These are phyloP conservation scores for Auanema freiburgensis DNA, from an alignment of 2,888 invertebrate species.

Conservation along the genomic window DNA sequence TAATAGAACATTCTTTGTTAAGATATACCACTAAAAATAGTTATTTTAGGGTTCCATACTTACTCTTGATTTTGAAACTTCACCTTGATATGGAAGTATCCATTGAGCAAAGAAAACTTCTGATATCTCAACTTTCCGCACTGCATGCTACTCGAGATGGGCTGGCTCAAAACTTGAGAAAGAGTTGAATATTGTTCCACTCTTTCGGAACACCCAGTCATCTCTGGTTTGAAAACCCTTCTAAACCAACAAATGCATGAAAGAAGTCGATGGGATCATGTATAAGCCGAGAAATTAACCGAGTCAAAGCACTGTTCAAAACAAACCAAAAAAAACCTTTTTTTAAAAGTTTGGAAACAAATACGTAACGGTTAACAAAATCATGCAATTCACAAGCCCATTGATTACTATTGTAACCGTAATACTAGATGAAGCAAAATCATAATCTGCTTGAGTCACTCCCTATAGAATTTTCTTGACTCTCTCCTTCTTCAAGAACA, in stretches of 20 bases:
- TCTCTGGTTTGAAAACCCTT: too few relatives aligned
- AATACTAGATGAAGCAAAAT: background rate
- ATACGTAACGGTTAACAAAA: background rate
- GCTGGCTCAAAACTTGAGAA: background rate
- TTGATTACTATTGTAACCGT: too few relatives aligned
- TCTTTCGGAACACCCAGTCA: background rate
- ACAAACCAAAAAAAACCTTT: background rate
- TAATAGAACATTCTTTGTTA: constrained; percentile 1
- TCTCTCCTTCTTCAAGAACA: constrained; percentile 15
- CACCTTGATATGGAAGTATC: constrained; percentile 3
- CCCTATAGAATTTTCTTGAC: constrained; percentile 3
- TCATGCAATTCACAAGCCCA: too few relatives aligned
- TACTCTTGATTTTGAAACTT: too few relatives aligned
- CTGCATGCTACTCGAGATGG: background rate
- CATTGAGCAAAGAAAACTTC: background rate
- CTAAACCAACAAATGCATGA: too few relatives aligned
- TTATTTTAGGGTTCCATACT: background rate
- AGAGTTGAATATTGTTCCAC: background rate
- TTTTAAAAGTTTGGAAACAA: constrained; percentile 1
- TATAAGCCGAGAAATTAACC: too few relatives aligned
- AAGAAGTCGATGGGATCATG: too few relatives aligned
- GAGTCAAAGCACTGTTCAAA: background rate
- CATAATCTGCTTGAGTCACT: background rate
- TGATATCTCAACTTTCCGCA: background rate
- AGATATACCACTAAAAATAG: constrained; percentile 2